phyloP scores from a whole-genome alignment of 2,113 vertebrate genomes.

The Hassar affinis region DNA sequence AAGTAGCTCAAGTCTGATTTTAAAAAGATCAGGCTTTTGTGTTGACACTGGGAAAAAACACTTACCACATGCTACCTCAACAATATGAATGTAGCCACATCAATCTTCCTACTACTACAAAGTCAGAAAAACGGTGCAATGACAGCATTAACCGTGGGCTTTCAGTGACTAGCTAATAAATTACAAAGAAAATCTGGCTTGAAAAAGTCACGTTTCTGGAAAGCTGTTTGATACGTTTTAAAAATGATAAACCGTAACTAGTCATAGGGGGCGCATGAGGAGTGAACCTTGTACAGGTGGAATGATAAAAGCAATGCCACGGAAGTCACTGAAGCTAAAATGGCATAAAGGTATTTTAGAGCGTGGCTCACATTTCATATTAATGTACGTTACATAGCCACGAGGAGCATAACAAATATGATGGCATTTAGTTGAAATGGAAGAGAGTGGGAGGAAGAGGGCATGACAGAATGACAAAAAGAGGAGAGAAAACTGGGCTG shows the following conservation, averaged over 20 bases:
- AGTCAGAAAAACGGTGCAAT: not conserved
- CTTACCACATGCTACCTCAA: not conserved
- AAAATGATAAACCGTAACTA: not conserved
- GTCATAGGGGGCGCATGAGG: not conserved
- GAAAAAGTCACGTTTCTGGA: not conserved
- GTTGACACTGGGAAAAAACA: not conserved
- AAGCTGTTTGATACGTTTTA: not conserved
- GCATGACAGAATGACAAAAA: constrained; percentile 16
- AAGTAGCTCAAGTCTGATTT: not conserved
- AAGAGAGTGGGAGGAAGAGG: not conserved
- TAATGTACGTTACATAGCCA: not conserved
- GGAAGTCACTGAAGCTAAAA: not conserved
- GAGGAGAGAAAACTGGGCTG: not conserved
- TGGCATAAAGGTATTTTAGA: not conserved
- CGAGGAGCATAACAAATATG: not conserved
- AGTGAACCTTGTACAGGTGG: not conserved
- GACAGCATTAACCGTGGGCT: not conserved
- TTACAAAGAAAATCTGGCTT: constrained; percentile 30
- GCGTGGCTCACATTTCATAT: not conserved
- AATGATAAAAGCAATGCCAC: not conserved
- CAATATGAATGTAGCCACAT: not conserved
- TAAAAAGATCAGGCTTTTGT: not conserved
- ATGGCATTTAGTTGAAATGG: constrained; percentile 12
- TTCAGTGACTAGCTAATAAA: not conserved
- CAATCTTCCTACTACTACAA: not conserved